Evolutionary conservation across 2,797 vertebrate species (phyloP), one percentile per base, ranked within the genome.

Genomic region (Harpagifer antarcticus): DNA sequence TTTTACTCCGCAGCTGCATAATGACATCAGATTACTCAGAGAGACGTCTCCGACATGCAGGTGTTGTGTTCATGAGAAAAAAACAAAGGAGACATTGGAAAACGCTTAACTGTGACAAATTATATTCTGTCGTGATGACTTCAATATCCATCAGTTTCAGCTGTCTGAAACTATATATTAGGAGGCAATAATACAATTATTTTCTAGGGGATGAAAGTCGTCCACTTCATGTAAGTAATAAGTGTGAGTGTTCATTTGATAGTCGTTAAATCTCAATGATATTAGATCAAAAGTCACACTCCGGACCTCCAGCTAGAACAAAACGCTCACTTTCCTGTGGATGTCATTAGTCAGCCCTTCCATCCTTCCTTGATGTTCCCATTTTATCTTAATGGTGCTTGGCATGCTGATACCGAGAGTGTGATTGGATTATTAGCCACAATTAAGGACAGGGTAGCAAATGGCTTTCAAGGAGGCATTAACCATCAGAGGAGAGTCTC

Each of bases 351-450:
- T 86, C 79, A 78, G 64, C 66, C 33, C 78, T 83, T 66, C 73
- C 63, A 70, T 53, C 68, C 76, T 74, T 78, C 70, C 76, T 79
- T 60, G 60, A 85, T 83, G 88, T 76, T 62, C 85, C 83, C 81
- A 87, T 92, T 92, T 83, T 58, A 65, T 86, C 89, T 91, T 93
- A 91, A 94, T 92, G 89, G 85, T 45, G 79, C 89, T 85, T 89
- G 88, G 88, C 88, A 47, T 84, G 33, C 80, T 88, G 90, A 90
- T 92, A 84, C 84, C 31, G 49, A 75, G 79, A 92, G 79, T 74
- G 84, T 73, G 86, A 91, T 87, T 85, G 89, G 92, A 90, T 92
- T 94, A 93, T 94, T 93, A 92, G 86, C 89, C 89, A 84, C 91
- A 88, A 94, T 93, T 92, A 94, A 89, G 89, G 87, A 87, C 82